A percentile compares a stretch with the other conserved stretches of the same genome.
Evolutionary conservation across 1,140 invertebrate species (phyloP).

Genomic region (Latrodectus geometricus): DNA sequence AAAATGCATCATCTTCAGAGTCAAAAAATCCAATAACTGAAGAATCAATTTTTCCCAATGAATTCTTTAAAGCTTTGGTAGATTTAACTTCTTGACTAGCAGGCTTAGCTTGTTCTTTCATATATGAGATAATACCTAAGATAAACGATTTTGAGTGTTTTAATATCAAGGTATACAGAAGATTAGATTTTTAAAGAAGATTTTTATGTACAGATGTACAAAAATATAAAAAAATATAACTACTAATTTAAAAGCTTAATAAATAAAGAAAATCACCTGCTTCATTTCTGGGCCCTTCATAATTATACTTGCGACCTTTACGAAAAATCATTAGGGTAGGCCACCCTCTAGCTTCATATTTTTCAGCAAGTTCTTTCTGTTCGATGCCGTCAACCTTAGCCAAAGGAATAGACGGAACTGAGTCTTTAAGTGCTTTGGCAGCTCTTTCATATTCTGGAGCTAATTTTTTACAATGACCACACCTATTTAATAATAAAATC

Average conservation of each 20-base stretch:
- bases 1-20: constrained; percentile 68
- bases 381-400: constrained; percentile 72
- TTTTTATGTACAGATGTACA: no score
- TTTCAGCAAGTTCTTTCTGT: constrained; percentile 69
- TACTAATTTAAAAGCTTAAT: no score
- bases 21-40: constrained; percentile 75
- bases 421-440: constrained; percentile 68
- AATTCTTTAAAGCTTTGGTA: constrained; percentile 69
- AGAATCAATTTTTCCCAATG: constrained; percentile 70
- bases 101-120: constrained; percentile 72
- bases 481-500: constrained; percentile 50
- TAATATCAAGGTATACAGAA: background rate
- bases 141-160: background rate
- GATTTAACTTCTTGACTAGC: constrained; percentile 70
- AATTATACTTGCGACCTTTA: constrained; percentile 71
- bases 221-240: no score
- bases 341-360: constrained; percentile 71
- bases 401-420: constrained; percentile 67
- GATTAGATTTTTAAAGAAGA: background rate
- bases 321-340: constrained; percentile 72
- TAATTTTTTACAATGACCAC: constrained; percentile 69
- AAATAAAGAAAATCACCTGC: constrained; percentile 66
- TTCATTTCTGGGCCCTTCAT: constrained; percentile 72
- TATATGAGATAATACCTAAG: constrained; percentile 71
- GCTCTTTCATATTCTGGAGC: constrained; percentile 73